phyloP scores from a whole-genome alignment of 2,797 vertebrate genomes.

The Heliangelus exortis region DNA sequence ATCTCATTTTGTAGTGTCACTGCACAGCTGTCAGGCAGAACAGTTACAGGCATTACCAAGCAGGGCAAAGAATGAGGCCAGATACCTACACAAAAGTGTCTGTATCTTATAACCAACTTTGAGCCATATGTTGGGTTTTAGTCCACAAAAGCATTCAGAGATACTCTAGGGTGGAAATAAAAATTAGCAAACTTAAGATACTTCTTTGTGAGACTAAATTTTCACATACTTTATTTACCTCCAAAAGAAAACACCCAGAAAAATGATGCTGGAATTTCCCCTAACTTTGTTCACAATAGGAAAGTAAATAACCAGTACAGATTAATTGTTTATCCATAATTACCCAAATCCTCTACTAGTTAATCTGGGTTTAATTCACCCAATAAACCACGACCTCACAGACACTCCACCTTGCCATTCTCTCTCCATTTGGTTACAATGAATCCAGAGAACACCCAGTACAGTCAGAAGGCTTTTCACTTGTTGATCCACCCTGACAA shows the following conservation, averaged over 20 bases:
- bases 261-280: neutral
- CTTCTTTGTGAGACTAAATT: neutral
- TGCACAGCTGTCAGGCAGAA: slow-evolving; percentile 45
- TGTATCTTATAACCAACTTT: neutral
- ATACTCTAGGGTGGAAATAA: neutral
- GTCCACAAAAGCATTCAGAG: neutral
- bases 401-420: neutral
- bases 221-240: neutral
- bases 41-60: neutral
- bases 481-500: neutral
- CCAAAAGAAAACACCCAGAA: neutral
- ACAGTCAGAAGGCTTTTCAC: neutral
- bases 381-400: neutral
- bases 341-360: neutral
- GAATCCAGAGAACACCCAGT: neutral
- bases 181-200: neutral
- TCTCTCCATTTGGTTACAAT: neutral
- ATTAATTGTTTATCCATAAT: neutral
- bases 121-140: neutral
- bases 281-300: neutral
- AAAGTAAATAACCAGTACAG: neutral
- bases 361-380: neutral
- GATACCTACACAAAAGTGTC: neutral
- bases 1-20: neutral
- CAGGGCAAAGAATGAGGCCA: neutral